Evolutionary conservation across 2,113 vertebrate species (phyloP).

Genomic region (Neolamprologus tretocephalus): DNA sequence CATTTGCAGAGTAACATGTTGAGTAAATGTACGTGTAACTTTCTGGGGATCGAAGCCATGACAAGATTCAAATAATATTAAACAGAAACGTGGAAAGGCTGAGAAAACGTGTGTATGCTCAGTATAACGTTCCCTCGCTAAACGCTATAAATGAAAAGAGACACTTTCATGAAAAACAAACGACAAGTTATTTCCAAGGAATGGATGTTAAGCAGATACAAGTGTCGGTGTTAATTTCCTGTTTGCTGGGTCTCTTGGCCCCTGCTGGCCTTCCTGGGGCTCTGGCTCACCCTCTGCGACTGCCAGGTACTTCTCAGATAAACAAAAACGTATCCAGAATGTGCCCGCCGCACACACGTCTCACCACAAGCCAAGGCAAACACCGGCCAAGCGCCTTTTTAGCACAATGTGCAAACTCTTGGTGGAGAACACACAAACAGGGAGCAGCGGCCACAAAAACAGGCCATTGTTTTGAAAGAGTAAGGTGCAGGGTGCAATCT

Average conservation of each 20-base stretch:
- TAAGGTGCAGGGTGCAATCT: not conserved
- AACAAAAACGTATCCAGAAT: constrained; percentile 29
- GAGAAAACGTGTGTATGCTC: not conserved
- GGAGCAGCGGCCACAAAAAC: not conserved
- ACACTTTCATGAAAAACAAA: not conserved
- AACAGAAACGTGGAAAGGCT: not conserved
- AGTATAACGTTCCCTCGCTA: not conserved
- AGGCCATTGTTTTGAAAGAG: constrained; percentile 17
- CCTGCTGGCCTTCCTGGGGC: not conserved
- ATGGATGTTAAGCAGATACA: constrained; percentile 32
- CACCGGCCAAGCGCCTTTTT: constrained; percentile 1
- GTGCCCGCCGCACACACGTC: not conserved
- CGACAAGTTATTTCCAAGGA: constrained; percentile 11
- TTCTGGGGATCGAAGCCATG: not conserved
- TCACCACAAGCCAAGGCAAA: constrained; percentile 38
- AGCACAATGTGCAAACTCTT: constrained; percentile 24
- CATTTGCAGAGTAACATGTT: not conserved
- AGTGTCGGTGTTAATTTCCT: constrained; percentile 50
- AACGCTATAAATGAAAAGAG: not conserved
- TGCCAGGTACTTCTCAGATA: constrained; percentile 48
- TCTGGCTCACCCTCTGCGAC: constrained; percentile 4
- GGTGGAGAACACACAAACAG: constrained; percentile 1
- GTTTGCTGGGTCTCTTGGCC: constrained; percentile 10
- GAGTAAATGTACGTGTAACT: not conserved
- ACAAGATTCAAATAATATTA: not conserved